These are phyloP conservation scores for Teleogryllus occipitalis DNA, from an alignment of 1,140 invertebrate species.

Conservation along the genomic window DNA sequence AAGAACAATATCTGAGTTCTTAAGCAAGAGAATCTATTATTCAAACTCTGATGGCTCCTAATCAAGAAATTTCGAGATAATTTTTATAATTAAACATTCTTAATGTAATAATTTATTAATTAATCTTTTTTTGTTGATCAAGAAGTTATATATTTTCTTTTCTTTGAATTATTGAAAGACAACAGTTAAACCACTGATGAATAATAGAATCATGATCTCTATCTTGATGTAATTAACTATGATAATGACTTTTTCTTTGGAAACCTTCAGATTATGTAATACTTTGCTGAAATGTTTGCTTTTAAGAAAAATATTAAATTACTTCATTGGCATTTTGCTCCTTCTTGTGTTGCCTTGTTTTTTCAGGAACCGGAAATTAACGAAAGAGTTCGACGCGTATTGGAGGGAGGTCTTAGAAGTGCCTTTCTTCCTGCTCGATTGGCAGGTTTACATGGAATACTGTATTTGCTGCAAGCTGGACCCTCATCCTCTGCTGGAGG, in stretches of 20 bases:
- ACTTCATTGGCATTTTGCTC: background rate
- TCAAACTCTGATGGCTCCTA: too few species aligned
- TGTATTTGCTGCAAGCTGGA: slow-evolving; percentile 60
- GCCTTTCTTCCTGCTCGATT: slow-evolving; percentile 56
- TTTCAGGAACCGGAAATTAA: slow-evolving; percentile 44
- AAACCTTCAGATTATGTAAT: background rate
- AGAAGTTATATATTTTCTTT: too few species aligned
- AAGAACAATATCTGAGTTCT: too few species aligned
- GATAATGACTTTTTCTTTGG: background rate
- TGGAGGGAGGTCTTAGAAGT: slow-evolving; percentile 55
- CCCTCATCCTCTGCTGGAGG: background rate
- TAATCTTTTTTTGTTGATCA: too few species aligned
- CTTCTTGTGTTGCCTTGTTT: background rate
- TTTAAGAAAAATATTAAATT: slow-evolving; percentile 12
- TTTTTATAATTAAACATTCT: too few species aligned
- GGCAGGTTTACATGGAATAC: slow-evolving; percentile 60
- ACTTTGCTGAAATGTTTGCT: slow-evolving; percentile 10
- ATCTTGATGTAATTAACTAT: too few species aligned
- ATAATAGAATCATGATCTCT: too few species aligned
- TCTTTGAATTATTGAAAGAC: too few species aligned
- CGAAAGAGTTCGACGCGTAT: slow-evolving; percentile 52
- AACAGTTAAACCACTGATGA: too few species aligned
- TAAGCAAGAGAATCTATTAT: too few species aligned
- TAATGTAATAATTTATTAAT: too few species aligned
- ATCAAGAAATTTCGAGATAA: too few species aligned